Base-by-base conservation (phyloP, 2,113 vertebrate genomes). In the Rhynchomys soricoides region DNA sequence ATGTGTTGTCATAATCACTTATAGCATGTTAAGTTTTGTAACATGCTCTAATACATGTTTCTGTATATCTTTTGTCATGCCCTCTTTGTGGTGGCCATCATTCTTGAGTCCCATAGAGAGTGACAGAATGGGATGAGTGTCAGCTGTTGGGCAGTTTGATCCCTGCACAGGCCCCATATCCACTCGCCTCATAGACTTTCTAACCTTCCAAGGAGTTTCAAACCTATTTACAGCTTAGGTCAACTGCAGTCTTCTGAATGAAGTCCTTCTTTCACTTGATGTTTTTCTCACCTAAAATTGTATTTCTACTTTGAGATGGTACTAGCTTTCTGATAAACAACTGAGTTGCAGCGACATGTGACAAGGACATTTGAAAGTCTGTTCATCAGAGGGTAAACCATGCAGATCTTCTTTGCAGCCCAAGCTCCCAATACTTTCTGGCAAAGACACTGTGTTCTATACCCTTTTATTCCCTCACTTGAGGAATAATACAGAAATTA, bases 281-380 rank as follows among this genome's bases (percentile, higher is more conserved):
- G 22, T 74, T 91, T 89, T 64, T 78, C 29, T 24, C 74, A 68
- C 45, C n/a, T 89, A 91, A 73, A 96, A 82, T 86, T 94, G 21
- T 68, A 55, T 86, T 91, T 86, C 24, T 66, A 29, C 24, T 93
- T 94, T 40, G 52, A 45, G 12, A 89, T 48, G 24, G 21, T 37
- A 19, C 45, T 64, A 22, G 34, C 24, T 83, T 74, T 43, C 45
- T 55, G 48, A 24, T 75, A 94, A 95, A 73, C 50, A 73, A 40
- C 73, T 79, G n/a, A 48, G 2, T 21, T 26, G 13, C 75, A 15
- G 55, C 40, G n/a, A 16, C 29, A 55, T 21, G n/a, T 82, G 40
- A 88, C 29, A 89, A 62, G 45, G n/a, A 15, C 48, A 48, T 70
- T 94, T 86, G 57, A 48, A 92, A 79, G 43, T 79, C n/a, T 83